Conservation (phyloP, 2,797 vertebrate species). For the Heliangelus exortis region DNA sequence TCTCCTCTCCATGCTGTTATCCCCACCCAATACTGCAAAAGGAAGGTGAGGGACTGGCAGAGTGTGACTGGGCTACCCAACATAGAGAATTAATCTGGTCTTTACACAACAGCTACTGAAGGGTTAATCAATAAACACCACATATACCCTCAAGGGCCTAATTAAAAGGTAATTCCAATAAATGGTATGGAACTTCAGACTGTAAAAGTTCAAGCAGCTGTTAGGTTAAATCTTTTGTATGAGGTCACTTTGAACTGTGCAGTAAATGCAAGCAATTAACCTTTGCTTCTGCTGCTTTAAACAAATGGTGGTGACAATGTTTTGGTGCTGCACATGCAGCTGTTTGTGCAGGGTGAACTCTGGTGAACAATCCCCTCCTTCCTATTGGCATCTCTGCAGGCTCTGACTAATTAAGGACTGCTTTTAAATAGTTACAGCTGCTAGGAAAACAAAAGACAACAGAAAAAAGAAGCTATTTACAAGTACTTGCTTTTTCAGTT, state of each 20-base stretch:
- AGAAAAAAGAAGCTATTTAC: background rate
- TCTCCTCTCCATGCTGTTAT: background rate
- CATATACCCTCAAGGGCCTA: constrained; percentile 57
- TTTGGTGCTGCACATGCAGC: background rate
- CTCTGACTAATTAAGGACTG: background rate
- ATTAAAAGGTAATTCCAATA: constrained; percentile 77
- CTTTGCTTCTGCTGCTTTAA: constrained; percentile 64
- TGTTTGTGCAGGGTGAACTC: constrained; percentile 3
- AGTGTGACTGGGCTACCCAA: background rate
- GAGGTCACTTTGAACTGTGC: constrained; percentile 63
- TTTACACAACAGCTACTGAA: constrained; percentile 61
- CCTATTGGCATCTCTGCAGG: background rate
- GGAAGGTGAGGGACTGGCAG: background rate
- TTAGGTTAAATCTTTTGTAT: constrained; percentile 68
- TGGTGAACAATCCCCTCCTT: background rate
- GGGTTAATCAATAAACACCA: constrained; percentile 75
- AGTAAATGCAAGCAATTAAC: constrained; percentile 74
- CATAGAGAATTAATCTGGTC: constrained; percentile 55
- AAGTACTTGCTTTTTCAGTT: background rate
- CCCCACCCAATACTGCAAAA: background rate
- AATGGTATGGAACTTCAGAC: constrained; percentile 74
- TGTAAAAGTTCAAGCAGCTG: constrained; percentile 74
- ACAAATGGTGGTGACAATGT: constrained; percentile 14
- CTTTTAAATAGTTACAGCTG: background rate
- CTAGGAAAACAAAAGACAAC: background rate